These are phyloP conservation scores for Lytechinus pictus DNA, from an alignment of 35 echinoderm and acorn worm species.

Conservation along the genomic window DNA sequence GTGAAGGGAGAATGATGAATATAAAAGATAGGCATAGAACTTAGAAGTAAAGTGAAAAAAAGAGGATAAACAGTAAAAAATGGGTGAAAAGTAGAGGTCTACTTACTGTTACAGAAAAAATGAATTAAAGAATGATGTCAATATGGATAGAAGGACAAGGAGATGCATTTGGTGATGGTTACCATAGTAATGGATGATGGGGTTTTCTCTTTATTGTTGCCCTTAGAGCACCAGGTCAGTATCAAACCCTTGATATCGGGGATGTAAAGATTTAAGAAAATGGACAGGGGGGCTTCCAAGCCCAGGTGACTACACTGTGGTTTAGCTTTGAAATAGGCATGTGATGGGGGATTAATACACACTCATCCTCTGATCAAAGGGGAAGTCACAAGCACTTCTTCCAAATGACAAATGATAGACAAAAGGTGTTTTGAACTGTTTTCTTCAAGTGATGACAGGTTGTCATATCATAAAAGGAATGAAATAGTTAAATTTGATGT, in stretches of 20 bases:
- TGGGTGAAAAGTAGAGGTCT: too few relatives aligned
- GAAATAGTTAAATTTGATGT: too few relatives aligned
- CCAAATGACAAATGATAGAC: not conserved
- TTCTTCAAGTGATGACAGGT: too few relatives aligned
- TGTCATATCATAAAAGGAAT: too few relatives aligned
- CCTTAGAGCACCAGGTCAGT: not conserved
- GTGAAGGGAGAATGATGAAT: not conserved
- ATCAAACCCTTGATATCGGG: not conserved
- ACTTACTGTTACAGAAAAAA: too few relatives aligned
- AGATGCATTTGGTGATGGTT: not conserved
- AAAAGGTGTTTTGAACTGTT: not conserved
- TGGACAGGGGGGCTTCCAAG: not conserved
- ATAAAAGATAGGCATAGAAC: too few relatives aligned
- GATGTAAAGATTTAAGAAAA: not conserved
- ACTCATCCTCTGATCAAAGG: not conserved
- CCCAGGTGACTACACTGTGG: not conserved
- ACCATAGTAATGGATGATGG: not conserved
- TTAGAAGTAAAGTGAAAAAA: too few relatives aligned
- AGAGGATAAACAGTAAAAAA: too few relatives aligned
- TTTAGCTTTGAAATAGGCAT: not conserved
- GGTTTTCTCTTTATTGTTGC: not conserved
- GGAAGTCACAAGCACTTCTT: slow-evolving; percentile 5
- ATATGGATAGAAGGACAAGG: not conserved
- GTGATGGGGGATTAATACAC: not conserved
- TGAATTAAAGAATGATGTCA: too few relatives aligned